These are phyloP conservation scores for Melipona quadrifasciata DNA, from an alignment of 1,140 invertebrate species.

Conservation along the genomic window DNA sequence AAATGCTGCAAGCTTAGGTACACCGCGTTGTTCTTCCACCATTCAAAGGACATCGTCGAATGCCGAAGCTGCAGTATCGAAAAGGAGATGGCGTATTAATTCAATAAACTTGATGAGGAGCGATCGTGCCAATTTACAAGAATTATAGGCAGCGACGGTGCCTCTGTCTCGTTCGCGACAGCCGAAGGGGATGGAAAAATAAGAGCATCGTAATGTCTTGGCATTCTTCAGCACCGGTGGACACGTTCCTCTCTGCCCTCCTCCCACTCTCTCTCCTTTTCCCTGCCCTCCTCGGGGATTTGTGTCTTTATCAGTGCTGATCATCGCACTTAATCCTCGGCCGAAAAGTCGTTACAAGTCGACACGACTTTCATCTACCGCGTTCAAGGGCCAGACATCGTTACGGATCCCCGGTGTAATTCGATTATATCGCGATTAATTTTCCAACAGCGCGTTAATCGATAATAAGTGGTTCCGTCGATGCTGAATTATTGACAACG, in stretches of 20 bases:
- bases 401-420: constrained; percentile 9
- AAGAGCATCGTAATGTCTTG: constrained; percentile 54
- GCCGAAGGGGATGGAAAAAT: constrained; percentile 45
- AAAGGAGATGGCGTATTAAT: constrained; percentile 63
- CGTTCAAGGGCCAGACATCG: constrained; percentile 6
- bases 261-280: background rate
- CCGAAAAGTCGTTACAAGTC: constrained; percentile 40
- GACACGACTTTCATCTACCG: constrained; percentile 25
- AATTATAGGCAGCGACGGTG: constrained; percentile 59
- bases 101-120: constrained; percentile 72
- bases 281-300: constrained; percentile 45
- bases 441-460: background rate
- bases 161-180: constrained; percentile 59
- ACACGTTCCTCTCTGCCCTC: constrained; percentile 44
- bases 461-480: too few species aligned
- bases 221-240: constrained; percentile 58
- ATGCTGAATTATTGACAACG: background rate
- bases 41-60: background rate
- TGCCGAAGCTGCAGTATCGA: constrained; percentile 12
- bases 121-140: constrained; percentile 68
- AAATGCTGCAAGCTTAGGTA: too few species aligned
- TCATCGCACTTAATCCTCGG: constrained; percentile 53
- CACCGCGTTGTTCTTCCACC: background rate
- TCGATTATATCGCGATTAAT: constrained; percentile 23
- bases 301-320: constrained; percentile 58